phyloP scores from a whole-genome alignment of 2,888 invertebrate genomes.

The Nomada hirtipes region DNA sequence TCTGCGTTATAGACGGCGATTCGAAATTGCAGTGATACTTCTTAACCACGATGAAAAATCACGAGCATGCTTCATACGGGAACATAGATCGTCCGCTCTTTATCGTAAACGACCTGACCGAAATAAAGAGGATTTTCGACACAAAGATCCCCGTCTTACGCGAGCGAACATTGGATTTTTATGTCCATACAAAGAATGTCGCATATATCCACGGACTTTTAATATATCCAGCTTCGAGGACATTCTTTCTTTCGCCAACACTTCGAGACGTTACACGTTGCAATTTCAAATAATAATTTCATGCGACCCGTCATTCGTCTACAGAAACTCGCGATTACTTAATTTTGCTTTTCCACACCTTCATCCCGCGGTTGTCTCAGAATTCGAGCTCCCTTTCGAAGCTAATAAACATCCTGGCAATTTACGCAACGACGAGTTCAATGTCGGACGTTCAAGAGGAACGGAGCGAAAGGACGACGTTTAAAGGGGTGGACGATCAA shows the following conservation, averaged over 20 bases:
- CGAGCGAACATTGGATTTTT: not conserved
- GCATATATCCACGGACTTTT: not conserved
- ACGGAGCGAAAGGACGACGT: not conserved
- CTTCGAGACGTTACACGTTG: too few relatives aligned
- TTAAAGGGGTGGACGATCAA: slow-evolving; percentile 6
- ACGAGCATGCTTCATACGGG: not conserved
- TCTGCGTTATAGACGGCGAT: not conserved
- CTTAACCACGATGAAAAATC: not conserved
- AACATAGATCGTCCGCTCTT: not conserved
- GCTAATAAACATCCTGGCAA: not conserved
- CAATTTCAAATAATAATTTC: not conserved
- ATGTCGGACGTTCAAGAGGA: not conserved
- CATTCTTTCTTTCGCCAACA: not conserved
- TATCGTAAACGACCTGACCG: not conserved
- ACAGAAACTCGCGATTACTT: not conserved
- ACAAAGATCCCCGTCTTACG: not conserved
- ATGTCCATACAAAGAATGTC: not conserved
- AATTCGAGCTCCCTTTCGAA: not conserved
- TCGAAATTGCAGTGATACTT: not conserved
- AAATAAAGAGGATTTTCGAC: not conserved
- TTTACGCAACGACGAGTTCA: not conserved
- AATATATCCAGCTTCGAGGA: not conserved
- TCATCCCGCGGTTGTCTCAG: not conserved
- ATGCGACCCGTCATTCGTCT: not conserved
- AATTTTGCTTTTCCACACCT: not conserved